Base-by-base conservation (phyloP, 2,113 vertebrate species). In the Collichthys lucidus region DNA sequence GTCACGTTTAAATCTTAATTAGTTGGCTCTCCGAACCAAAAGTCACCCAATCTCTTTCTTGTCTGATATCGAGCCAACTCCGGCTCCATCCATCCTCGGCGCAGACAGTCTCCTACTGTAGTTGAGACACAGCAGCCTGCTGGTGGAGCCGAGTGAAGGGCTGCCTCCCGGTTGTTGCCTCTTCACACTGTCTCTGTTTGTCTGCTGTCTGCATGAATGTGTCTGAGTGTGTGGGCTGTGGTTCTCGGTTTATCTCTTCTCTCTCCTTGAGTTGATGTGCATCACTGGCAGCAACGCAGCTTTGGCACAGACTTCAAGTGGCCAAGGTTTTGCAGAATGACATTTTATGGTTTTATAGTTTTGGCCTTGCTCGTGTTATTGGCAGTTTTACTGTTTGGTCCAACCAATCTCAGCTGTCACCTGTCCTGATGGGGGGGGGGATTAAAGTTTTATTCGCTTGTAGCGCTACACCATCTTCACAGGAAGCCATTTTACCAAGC, bases 161-260 rank as follows among this genome's bases (percentile, higher is more conserved):
- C 81, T 79, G 62, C 79, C 73, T 83, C 72, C 62, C 46, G 55
- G 74, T 78, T 60, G 73, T 79, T 86, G 65, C 77, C 84, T 88
- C 60, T 79, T 82, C 83, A 82, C 70, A 77, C 72, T 11, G 47
- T 64, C 74, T 65, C 40, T 79, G 62, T 85, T 76, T 83, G 74
- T 87, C 79, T 83, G 74, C 82, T 76, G 72, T 79, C 79, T 79
- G 35, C 47, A 29, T 64, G 47, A 67, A 52, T 53, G 75, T 81
- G 82, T 82, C 72, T 87, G 83, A 78, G 65, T 82, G 79, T 80
- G 91, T 85, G 68, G 86, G 84, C 61, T 85, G 82, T 73, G 71
- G 73, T 75, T 61, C 46, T 40, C 11, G 4, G 16, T 86, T 80
- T 71, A 69, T 89, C 79, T 83, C 57, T 40, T 67, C 31, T 84